phyloP scores from a whole-genome alignment of 2,113 vertebrate species.

The Sceloporus tristichus region DNA sequence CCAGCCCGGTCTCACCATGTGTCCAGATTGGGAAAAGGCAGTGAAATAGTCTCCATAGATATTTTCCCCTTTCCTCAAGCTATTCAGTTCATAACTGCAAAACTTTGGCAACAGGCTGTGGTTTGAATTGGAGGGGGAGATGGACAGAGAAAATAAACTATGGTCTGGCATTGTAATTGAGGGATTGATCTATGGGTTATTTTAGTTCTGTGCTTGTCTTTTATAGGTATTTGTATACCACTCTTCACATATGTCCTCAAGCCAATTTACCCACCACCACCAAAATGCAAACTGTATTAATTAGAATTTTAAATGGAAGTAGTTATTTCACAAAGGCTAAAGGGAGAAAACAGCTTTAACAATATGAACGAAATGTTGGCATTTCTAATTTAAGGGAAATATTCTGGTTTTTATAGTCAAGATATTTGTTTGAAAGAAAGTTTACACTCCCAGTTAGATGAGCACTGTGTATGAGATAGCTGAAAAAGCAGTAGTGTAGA shows the following conservation, averaged over 20 bases:
- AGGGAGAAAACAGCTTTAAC: slow-evolving; percentile 54
- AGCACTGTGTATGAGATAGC: slow-evolving; percentile 45
- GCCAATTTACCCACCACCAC: background rate
- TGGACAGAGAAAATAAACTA: slow-evolving; percentile 56
- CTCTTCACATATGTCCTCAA: background rate
- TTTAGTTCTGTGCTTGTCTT: background rate
- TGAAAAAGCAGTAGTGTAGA: slow-evolving; percentile 60
- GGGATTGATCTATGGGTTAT: slow-evolving; percentile 73
- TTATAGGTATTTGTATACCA: background rate
- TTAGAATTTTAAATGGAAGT: slow-evolving; percentile 74
- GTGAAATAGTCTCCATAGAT: slow-evolving; percentile 24
- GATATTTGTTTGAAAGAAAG: slow-evolving; percentile 66
- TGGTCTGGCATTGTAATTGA: slow-evolving; percentile 78
- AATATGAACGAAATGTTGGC: slow-evolving; percentile 46
- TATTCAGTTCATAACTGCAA: slow-evolving; percentile 73
- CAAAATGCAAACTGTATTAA: background rate
- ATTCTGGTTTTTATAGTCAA: slow-evolving; percentile 58
- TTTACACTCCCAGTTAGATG: slow-evolving; percentile 60
- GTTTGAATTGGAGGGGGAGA: slow-evolving; percentile 74
- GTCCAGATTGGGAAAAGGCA: too few relatives aligned
- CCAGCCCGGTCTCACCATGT: too few relatives aligned
- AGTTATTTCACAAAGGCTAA: slow-evolving; percentile 71
- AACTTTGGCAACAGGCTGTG: slow-evolving; percentile 69
- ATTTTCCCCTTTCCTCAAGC: slow-evolving; percentile 60
- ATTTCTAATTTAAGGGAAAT: slow-evolving; percentile 52